Conservation (phyloP, 2,888 invertebrate genomes). For the Keiferia lycopersicella region DNA sequence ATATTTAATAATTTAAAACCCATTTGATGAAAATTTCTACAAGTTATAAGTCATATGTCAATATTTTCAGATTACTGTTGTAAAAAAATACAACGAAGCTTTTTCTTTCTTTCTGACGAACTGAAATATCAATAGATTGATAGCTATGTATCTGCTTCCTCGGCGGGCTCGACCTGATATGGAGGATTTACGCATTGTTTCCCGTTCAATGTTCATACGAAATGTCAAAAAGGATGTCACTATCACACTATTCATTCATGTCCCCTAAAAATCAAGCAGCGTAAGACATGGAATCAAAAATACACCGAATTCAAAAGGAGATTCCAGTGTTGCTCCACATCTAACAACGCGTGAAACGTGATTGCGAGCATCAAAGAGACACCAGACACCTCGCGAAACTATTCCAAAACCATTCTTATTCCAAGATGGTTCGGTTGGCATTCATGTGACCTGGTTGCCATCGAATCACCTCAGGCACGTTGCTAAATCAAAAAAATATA, state of each 20-base stretch:
- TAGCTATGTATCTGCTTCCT: not conserved
- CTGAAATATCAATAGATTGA: not conserved
- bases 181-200: constrained; percentile 1
- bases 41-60: too few relatives aligned
- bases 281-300: constrained; percentile 77
- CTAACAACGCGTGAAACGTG: constrained; percentile 79
- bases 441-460: constrained; percentile 23
- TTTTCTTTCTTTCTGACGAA: not conserved
- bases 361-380: constrained; percentile 75
- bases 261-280: constrained; percentile 56
- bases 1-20: too few relatives aligned
- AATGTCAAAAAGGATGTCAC: constrained; percentile 28
- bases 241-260: constrained; percentile 30
- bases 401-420: constrained; percentile 38
- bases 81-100: too few relatives aligned
- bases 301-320: constrained; percentile 75
- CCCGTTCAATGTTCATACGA: not conserved
- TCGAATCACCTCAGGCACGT: constrained; percentile 42
- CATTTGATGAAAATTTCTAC: too few relatives aligned
- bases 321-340: constrained; percentile 73
- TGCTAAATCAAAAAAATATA: not conserved
- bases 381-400: constrained; percentile 47
- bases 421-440: constrained; percentile 35
- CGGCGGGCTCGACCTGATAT: not conserved
- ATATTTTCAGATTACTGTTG: too few relatives aligned